These are phyloP conservation scores for Barbus barbus DNA, from an alignment of 2,113 vertebrate genomes.

Conservation along the genomic window DNA sequence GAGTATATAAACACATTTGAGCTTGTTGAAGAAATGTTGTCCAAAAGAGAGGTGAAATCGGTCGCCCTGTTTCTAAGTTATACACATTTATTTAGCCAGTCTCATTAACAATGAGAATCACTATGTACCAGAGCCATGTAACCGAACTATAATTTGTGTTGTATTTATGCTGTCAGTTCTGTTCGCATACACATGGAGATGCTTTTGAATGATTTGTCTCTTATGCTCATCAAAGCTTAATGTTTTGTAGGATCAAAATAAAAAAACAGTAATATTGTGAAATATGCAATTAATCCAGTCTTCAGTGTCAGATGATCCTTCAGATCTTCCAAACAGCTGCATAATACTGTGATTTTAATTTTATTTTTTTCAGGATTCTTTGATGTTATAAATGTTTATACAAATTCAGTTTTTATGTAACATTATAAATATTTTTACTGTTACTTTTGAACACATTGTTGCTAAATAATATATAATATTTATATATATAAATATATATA, in stretches of 20 bases:
- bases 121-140: neutral
- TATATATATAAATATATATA: too few relatives aligned
- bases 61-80: neutral
- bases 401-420: too few relatives aligned
- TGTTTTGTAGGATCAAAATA: too few relatives aligned
- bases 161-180: neutral
- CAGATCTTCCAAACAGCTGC: too few relatives aligned
- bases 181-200: neutral
- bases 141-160: neutral
- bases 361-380: neutral
- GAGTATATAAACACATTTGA: slow-evolving; percentile 9
- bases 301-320: neutral
- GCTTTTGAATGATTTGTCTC: neutral
- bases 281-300: neutral
- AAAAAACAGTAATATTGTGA: neutral
- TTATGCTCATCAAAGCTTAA: neutral
- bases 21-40: neutral
- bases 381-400: too few relatives aligned
- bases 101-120: neutral
- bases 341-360: too few relatives aligned
- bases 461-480: too few relatives aligned
- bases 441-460: too few relatives aligned
- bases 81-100: neutral
- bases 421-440: too few relatives aligned
- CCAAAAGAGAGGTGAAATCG: neutral